Evolutionary conservation across 2,113 vertebrate species (phyloP).

Genomic region (Melanotaenia duboulayi): DNA sequence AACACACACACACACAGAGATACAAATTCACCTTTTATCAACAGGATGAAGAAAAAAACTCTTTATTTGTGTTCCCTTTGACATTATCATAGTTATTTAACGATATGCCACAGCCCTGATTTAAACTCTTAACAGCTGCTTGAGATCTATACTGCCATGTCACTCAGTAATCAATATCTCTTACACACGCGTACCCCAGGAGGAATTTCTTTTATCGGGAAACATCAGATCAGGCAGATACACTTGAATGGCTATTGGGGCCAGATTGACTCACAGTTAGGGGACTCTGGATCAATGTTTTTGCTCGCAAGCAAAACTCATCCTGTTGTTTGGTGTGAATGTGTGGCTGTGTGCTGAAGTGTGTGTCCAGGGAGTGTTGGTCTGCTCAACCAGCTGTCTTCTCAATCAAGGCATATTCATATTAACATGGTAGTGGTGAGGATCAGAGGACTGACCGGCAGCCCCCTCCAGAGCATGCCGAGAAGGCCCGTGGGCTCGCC

Average conservation of each 20-base stretch:
- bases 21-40: neutral
- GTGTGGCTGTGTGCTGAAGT: conserved; percentile 20
- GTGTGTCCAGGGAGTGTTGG: conserved; percentile 39
- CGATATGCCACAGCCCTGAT: conserved; percentile 63
- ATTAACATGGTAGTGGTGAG: conserved; percentile 38
- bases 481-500: conserved; percentile 47
- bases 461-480: conserved; percentile 39
- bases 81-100: conserved; percentile 55
- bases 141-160: conserved; percentile 70
- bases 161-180: conserved; percentile 73
- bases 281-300: conserved; percentile 78
- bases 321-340: conserved; percentile 40
- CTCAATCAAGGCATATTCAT: conserved; percentile 63
- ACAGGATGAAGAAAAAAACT: conserved; percentile 22
- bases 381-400: conserved; percentile 69
- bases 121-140: conserved; percentile 77
- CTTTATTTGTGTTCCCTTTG: conserved; percentile 23
- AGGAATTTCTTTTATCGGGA: conserved; percentile 73
- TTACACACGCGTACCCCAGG: conserved; percentile 55
- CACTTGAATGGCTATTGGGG: conserved; percentile 75
- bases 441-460: conserved; percentile 48
- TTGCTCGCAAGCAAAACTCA: conserved; percentile 64
- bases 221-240: conserved; percentile 79
- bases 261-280: conserved; percentile 73
- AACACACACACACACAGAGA: neutral